Evolutionary conservation across 2,113 vertebrate species (phyloP).

Genomic region (human): DNA sequence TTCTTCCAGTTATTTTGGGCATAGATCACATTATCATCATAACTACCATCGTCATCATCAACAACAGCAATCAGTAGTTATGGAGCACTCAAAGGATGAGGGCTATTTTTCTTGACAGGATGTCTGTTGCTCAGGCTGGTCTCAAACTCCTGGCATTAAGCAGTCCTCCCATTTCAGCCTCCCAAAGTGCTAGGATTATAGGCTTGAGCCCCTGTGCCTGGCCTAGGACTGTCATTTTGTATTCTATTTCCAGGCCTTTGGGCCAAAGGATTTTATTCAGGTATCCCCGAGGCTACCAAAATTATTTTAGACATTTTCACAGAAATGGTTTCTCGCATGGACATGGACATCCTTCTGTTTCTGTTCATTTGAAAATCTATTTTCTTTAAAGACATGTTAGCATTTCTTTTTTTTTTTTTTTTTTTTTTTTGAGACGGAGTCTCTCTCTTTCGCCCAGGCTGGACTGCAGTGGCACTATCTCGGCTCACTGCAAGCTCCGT

Average conservation of each 20-base stretch:
- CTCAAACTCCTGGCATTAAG: too few species aligned
- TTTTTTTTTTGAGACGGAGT: too few species aligned
- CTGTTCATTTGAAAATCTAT: not conserved
- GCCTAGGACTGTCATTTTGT: too few species aligned
- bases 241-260: not conserved
- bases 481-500: too few species aligned
- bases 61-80: not conserved
- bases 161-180: too few species aligned
- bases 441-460: too few species aligned
- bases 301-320: not conserved
- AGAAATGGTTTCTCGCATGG: not conserved
- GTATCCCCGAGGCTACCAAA: not conserved
- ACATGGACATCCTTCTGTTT: not conserved
- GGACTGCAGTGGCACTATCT: too few species aligned
- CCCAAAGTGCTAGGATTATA: too few species aligned
- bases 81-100: not conserved
- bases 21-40: not conserved
- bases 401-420: not conserved
- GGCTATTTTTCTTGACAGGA: too few species aligned
- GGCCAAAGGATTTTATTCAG: not conserved
- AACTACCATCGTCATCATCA: not conserved
- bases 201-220: too few species aligned
- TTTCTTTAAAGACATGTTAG: not conserved
- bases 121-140: too few species aligned
- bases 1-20: not conserved